Base-by-base conservation (phyloP, 1,140 invertebrate species). In the Ruditapes philippinarum region DNA sequence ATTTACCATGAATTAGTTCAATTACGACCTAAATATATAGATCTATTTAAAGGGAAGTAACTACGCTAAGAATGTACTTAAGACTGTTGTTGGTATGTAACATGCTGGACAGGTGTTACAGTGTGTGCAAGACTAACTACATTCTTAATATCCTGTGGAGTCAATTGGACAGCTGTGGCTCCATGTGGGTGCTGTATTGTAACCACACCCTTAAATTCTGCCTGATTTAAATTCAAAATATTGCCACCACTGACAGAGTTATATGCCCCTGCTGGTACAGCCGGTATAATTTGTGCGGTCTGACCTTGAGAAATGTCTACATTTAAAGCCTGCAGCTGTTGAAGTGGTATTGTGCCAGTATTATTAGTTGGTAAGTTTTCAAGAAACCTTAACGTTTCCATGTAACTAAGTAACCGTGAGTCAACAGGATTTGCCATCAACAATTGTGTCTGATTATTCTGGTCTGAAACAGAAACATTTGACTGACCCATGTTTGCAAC, bases 341-440 rank as follows among this genome's bases (percentile, higher is more conserved):
- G 87, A 38, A 89, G 14, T 14, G 87, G 87, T 40, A 62, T 62
- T 19, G 68, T 54, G 17, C 87, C 90, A 9, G 90, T 83, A 60
- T 90, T 89, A 57, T 82, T 92, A 11, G 92, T 92, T 5, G 92
- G 92, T 19, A 92, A 89, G 60, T 91, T 91, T 65, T 92, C 92
- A 19, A 92, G 31, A 60, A 92, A 92, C 36, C 92, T 45, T 60
- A 92, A 36, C 9, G 92, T 92, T 36, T 92, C 92, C 89, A 91
- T 91, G 45, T 92, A 92, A 25, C 92, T 90, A 28, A 92, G 73
- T n/a, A 92, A 68, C 14, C 78, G 12, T 0, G 76, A 36, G 31
- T 88, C 86, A 11, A 83, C 49, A 40, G 70, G 36, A 38, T 31
- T 45, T 38, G 85, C 40, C 49, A 73, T 73, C 22, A 79, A 28